Evolutionary conservation across 2,113 vertebrate species (phyloP).

Genomic region (Lepus europaeus): DNA sequence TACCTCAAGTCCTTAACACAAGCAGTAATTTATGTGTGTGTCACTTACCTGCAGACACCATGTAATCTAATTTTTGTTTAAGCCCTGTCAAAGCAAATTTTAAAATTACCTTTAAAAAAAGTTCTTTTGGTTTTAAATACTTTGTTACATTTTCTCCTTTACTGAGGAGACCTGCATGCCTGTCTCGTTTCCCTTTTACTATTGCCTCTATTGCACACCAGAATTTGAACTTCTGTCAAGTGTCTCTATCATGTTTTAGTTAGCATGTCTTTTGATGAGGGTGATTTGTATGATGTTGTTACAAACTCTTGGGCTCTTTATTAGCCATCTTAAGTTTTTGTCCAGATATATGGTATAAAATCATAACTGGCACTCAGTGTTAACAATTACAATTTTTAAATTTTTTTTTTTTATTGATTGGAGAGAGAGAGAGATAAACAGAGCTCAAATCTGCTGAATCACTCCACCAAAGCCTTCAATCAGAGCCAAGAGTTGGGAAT

Average conservation of each 20-base stretch:
- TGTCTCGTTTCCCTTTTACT: neutral
- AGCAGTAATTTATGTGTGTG: neutral
- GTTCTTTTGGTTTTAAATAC: neutral
- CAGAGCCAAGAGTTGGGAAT: no score
- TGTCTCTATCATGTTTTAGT: neutral
- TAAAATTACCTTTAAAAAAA: slow-evolving; percentile 25
- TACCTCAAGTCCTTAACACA: neutral
- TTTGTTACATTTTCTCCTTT: slow-evolving; percentile 26
- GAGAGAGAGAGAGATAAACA: no score
- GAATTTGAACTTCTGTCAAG: neutral
- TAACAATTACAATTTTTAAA: slow-evolving; percentile 2
- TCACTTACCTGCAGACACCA: neutral
- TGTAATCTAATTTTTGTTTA: slow-evolving; percentile 4
- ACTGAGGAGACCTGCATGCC: neutral
- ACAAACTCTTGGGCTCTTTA: neutral
- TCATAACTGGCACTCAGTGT: neutral
- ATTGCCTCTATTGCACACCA: neutral
- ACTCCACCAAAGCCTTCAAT: no score
- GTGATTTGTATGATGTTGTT: neutral
- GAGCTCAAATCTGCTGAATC: no score
- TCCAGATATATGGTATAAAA: neutral
- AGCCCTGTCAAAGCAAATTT: neutral
- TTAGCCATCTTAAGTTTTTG: slow-evolving; percentile 28
- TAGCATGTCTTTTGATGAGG: neutral
- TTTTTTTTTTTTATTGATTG: neutral